A percentile compares a stretch with the other conserved stretches of the same genome.
phyloP scores from a whole-genome alignment of 2,113 vertebrate genomes.

The Syrmaticus mikado region DNA sequence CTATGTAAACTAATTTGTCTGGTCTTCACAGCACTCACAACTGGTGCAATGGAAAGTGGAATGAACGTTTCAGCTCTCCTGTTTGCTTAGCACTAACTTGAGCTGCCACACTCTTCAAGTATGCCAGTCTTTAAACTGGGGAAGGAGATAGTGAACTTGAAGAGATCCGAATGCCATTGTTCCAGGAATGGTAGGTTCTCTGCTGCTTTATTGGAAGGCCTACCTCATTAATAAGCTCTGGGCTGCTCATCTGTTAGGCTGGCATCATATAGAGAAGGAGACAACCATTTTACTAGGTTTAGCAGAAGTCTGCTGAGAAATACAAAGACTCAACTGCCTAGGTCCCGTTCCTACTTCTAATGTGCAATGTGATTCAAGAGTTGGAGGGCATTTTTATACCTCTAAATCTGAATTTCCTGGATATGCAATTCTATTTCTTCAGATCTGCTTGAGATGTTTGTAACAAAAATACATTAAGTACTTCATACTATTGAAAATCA shows the following conservation, averaged over 20 bases:
- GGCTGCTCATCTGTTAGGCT: neutral
- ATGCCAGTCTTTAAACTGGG: accelerated
- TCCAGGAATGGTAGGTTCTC: neutral
- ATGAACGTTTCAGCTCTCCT: neutral
- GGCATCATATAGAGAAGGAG: neutral
- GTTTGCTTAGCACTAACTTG: neutral
- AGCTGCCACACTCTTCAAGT: neutral
- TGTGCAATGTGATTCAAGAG: neutral
- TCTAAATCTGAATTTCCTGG: neutral
- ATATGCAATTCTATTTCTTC: neutral
- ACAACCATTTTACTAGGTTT: neutral
- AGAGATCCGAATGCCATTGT: neutral
- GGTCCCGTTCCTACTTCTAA: neutral
- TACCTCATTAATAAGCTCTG: neutral
- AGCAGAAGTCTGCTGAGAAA: neutral
- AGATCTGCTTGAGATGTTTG: neutral
- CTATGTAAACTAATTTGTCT: neutral
- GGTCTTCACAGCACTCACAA: neutral
- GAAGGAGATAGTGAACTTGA: neutral
- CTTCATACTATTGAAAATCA: neutral
- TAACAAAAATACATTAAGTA: neutral
- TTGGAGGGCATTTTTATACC: neutral
- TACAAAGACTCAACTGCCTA: neutral
- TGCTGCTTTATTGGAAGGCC: neutral
- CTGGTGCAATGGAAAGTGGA: neutral